A percentile compares a stretch with the other conserved stretches of the same genome.
These are phyloP conservation scores for Mantis religiosa DNA, from an alignment of 2,888 invertebrate genomes.

Conservation along the genomic window DNA sequence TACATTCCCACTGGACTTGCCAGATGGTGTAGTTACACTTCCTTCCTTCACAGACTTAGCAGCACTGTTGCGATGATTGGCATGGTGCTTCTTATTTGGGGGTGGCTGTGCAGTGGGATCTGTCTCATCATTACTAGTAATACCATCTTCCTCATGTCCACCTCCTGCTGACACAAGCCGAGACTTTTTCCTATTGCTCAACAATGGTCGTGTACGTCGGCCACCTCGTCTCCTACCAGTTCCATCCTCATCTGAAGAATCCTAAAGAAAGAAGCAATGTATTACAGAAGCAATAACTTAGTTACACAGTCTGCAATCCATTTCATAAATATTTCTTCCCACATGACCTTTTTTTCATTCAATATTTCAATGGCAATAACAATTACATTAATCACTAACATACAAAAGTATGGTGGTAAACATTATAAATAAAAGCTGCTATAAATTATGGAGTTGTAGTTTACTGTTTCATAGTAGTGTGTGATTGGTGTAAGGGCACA, in stretches of 20 bases:
- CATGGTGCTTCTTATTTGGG: conserved; percentile 3
- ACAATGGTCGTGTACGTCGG: conserved; percentile 17
- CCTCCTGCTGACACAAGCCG: conserved; percentile 2
- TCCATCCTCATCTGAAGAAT: conserved; percentile 28
- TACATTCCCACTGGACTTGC: neutral
- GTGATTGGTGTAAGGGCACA: too few relatives aligned
- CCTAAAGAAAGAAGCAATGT: neutral
- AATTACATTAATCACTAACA: too few relatives aligned
- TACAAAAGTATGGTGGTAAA: too few relatives aligned
- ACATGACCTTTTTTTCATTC: too few relatives aligned
- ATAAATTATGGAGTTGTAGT: too few relatives aligned
- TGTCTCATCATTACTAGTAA: neutral
- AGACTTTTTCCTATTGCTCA: conserved; percentile 23
- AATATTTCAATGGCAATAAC: too few relatives aligned
- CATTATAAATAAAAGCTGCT: too few relatives aligned
- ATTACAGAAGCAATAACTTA: neutral
- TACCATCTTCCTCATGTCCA: conserved; percentile 13
- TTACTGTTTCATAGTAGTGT: too few relatives aligned
- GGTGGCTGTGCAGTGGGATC: neutral
- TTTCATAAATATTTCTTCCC: too few relatives aligned
- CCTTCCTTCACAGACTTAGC: neutral
- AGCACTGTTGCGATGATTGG: neutral
- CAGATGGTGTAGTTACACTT: neutral
- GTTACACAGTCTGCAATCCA: too few relatives aligned
- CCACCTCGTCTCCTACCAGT: conserved; percentile 7